A percentile compares a stretch with the other conserved stretches of the same genome.
phyloP scores from a whole-genome alignment of 2,797 vertebrate genomes.

The Peromyscus nudipes region DNA sequence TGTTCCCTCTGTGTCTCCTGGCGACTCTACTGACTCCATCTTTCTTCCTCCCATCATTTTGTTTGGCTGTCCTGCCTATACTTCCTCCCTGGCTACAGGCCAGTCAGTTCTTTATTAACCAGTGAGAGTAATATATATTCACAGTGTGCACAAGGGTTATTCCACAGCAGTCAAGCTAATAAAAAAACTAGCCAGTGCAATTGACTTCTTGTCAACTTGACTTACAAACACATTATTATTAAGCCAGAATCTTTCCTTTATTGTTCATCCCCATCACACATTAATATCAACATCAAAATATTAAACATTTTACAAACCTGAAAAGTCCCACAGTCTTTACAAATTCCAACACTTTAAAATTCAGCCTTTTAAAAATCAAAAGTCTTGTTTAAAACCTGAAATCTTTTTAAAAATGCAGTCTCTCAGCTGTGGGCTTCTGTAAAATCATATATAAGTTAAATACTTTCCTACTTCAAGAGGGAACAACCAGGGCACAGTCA shows the following conservation, averaged over 20 bases:
- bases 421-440: background rate
- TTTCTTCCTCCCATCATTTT: too few relatives aligned
- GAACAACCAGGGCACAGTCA: background rate
- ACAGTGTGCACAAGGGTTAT: too few relatives aligned
- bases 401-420: background rate
- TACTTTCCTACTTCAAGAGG: background rate
- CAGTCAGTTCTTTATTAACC: too few relatives aligned
- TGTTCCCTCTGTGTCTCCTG: too few relatives aligned
- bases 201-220: background rate
- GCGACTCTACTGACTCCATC: too few relatives aligned
- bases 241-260: background rate
- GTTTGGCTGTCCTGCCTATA: too few relatives aligned
- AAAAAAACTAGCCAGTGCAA: background rate
- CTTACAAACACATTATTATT: background rate
- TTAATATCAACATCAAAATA: background rate
- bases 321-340: background rate
- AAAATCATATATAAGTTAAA: background rate
- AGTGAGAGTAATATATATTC: too few relatives aligned
- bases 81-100: too few relatives aligned
- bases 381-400: background rate
- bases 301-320: background rate
- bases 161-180: background rate
- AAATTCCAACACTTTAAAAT: background rate
- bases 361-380: background rate
- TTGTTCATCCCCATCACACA: background rate